phyloP scores from a whole-genome alignment of 2,888 invertebrate species.

The Drosophila helvetica region DNA sequence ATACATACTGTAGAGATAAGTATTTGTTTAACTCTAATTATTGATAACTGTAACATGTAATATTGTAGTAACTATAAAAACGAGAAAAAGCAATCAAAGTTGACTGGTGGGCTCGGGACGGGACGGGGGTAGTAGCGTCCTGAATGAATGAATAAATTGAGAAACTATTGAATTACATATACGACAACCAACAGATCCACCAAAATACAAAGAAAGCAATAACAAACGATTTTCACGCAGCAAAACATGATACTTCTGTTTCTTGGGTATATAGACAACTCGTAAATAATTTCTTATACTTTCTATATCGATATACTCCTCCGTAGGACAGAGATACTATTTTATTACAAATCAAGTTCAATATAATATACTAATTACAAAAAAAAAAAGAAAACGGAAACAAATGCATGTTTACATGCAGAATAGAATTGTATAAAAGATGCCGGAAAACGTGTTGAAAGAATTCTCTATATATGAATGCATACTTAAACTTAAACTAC shows the following conservation, averaged over 20 bases:
- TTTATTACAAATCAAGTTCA: constrained; percentile 47
- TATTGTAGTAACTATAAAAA: constrained; percentile 48
- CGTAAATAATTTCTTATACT: constrained; percentile 18
- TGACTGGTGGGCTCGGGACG: constrained; percentile 51
- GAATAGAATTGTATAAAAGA: constrained; percentile 30
- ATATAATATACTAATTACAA: too few species aligned
- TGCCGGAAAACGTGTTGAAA: constrained; percentile 36
- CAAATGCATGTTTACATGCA: constrained; percentile 28
- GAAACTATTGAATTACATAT: constrained; percentile 56
- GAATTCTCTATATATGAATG: constrained; percentile 39
- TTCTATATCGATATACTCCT: constrained; percentile 25
- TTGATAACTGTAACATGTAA: constrained; percentile 70
- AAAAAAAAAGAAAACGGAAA: constrained; percentile 41
- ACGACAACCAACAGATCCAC: constrained; percentile 68
- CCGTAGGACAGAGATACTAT: constrained; percentile 60
- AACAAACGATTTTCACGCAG: constrained; percentile 3
- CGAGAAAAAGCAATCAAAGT: constrained; percentile 36
- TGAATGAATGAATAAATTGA: constrained; percentile 43
- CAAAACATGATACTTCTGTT: constrained; percentile 25
- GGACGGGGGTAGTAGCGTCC: constrained; percentile 44
- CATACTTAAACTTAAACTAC: constrained; percentile 27
- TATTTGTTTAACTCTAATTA: constrained; percentile 78
- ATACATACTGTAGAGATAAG: constrained; percentile 74
- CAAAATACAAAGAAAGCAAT: constrained; percentile 59
- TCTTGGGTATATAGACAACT: constrained; percentile 34